Conservation (phyloP, 2,888 invertebrate species). For the Resseliella maxima region DNA sequence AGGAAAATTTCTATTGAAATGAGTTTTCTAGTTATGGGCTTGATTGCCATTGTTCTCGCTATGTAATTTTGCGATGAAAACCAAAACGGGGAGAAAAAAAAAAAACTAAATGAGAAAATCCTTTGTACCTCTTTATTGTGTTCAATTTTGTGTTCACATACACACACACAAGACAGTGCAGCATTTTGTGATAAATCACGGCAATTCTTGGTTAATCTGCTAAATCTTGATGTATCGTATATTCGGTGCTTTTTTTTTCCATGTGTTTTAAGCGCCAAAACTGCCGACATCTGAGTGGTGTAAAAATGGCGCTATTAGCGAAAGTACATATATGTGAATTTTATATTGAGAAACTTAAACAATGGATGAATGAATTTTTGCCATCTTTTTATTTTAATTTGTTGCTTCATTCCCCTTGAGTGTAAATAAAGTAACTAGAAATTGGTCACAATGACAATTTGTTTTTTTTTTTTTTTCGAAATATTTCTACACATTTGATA, state of each 20-base stretch:
- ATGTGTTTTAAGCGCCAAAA: not conserved
- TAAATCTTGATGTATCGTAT: not conserved
- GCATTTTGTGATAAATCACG: slow-evolving; percentile 26
- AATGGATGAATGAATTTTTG: too few relatives aligned
- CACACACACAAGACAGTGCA: not conserved
- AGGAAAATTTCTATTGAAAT: slow-evolving; percentile 25
- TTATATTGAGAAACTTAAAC: too few relatives aligned
- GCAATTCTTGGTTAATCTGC: slow-evolving; percentile 6
- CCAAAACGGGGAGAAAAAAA: not conserved
- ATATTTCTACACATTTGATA: too few relatives aligned
- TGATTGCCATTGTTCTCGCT: slow-evolving; percentile 25
- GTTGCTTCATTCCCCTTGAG: too few relatives aligned
- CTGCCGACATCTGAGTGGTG: not conserved
- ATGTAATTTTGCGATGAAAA: slow-evolving; percentile 24
- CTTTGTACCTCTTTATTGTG: slow-evolving; percentile 42
- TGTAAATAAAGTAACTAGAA: too few relatives aligned
- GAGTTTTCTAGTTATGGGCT: slow-evolving; percentile 39
- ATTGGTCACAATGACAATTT: too few relatives aligned
- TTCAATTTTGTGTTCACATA: not conserved
- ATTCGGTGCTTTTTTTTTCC: not conserved
- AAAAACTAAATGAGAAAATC: not conserved
- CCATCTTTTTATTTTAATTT: too few relatives aligned
- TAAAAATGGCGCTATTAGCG: too few relatives aligned
- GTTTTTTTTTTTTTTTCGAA: too few relatives aligned
- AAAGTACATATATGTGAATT: too few relatives aligned